Percentiles rank a stretch among this genome's conserved stretches.
Conservation (phyloP, 2,113 vertebrate species). For the Prionailurus viverrinus region DNA sequence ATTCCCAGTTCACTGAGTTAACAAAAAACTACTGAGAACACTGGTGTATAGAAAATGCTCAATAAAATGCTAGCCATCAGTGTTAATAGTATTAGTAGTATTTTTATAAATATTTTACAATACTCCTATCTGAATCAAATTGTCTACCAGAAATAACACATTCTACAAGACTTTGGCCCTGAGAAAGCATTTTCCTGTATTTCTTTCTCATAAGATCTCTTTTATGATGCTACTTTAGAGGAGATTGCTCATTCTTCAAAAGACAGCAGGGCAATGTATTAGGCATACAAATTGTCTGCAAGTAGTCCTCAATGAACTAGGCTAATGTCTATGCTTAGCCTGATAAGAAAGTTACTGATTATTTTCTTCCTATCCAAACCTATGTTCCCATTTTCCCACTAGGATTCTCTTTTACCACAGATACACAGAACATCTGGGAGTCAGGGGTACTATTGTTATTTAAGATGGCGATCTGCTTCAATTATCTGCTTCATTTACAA, state of each 20-base stretch:
- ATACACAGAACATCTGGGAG: constrained; percentile 43
- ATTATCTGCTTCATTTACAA: constrained; percentile 44
- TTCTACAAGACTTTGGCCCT: neutral
- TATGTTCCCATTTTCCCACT: neutral
- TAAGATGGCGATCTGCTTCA: constrained; percentile 47
- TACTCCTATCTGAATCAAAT: neutral
- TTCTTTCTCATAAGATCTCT: neutral
- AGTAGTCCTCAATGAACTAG: neutral
- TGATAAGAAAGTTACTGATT: constrained; percentile 14
- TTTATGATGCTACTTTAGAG: neutral
- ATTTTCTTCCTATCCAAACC: constrained; percentile 33
- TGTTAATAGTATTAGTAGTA: neutral
- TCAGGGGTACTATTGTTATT: constrained; percentile 24
- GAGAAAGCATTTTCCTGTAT: neutral
- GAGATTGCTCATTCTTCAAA: neutral
- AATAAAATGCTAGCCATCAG: neutral
- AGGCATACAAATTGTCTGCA: neutral
- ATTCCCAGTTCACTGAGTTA: neutral
- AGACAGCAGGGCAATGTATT: neutral
- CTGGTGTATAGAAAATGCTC: neutral
- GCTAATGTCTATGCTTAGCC: neutral
- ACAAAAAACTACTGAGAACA: neutral
- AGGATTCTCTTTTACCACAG: constrained; percentile 42
- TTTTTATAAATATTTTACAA: neutral
- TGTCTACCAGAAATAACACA: neutral